These are phyloP conservation scores for Ploceus nigricollis DNA, from an alignment of 2,113 vertebrate genomes.

Conservation along the genomic window DNA sequence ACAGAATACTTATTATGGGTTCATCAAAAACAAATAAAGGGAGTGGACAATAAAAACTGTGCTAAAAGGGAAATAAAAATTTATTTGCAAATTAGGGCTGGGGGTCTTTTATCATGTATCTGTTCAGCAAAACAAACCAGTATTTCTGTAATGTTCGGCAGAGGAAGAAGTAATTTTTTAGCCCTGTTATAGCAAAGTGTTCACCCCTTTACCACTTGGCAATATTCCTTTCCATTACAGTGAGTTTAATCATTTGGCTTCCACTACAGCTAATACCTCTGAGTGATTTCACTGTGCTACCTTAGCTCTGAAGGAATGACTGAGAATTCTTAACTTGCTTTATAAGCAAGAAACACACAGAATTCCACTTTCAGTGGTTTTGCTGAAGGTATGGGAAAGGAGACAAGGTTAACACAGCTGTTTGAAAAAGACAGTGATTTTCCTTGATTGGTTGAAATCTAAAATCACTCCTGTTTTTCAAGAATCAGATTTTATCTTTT, in stretches of 20 bases:
- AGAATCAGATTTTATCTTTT: neutral
- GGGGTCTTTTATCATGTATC: neutral
- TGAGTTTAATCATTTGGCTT: neutral
- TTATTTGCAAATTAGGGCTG: neutral
- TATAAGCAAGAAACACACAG: neutral
- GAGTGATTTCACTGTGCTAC: neutral
- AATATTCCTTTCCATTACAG: neutral
- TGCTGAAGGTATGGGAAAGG: neutral
- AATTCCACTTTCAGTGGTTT: neutral
- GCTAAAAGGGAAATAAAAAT: neutral
- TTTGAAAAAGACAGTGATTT: neutral
- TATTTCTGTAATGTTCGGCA: neutral
- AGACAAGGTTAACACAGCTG: neutral
- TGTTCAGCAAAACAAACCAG: neutral
- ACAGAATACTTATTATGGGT: neutral
- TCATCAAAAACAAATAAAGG: neutral
- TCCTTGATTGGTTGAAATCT: neutral
- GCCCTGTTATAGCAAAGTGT: neutral
- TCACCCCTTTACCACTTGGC: neutral
- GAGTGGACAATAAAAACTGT: neutral
- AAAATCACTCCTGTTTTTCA: neutral
- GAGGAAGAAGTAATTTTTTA: neutral
- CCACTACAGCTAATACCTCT: neutral
- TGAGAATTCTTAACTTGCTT: neutral
- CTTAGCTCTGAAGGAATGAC: neutral